These are phyloP conservation scores for Nymphalis polychloros DNA, from an alignment of 2,888 invertebrate genomes.

Conservation along the genomic window DNA sequence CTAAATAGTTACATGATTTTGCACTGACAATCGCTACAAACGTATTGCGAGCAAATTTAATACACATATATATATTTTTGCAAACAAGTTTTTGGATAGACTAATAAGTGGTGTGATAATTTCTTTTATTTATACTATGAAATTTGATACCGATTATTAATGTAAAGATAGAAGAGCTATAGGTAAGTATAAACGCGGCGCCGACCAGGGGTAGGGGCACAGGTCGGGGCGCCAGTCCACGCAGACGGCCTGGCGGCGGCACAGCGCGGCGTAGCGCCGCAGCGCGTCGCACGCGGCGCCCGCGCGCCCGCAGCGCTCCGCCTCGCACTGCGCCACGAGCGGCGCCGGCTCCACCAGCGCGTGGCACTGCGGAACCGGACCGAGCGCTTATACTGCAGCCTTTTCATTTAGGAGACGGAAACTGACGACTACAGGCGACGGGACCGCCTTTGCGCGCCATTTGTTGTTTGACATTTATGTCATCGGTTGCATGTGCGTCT, in stretches of 20 bases:
- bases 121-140: no score
- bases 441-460: no score
- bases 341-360: slow-evolving; percentile 85
- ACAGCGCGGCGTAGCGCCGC: slow-evolving; percentile 88
- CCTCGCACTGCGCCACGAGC: slow-evolving; percentile 86
- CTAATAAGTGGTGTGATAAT: neutral
- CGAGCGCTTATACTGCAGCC: neutral
- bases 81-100: neutral
- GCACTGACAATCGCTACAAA: no score
- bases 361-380: slow-evolving; percentile 84
- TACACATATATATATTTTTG: no score
- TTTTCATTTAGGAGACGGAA: no score
- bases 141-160: no score
- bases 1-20: no score
- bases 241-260: slow-evolving; percentile 86
- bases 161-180: no score
- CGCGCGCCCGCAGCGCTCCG: slow-evolving; percentile 83
- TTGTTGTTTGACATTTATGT: no score
- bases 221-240: slow-evolving; percentile 85
- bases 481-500: no score
- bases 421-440: no score
- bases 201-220: slow-evolving; percentile 85
- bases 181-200: slow-evolving; percentile 11
- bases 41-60: no score
- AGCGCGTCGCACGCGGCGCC: slow-evolving; percentile 84